Evolutionary conservation across 30 jellyfish, hydroid and myxozoan genomes (phyloP), one percentile per base, ranked within the genome.

Genomic region (Turritopsis dohrnii): DNA sequence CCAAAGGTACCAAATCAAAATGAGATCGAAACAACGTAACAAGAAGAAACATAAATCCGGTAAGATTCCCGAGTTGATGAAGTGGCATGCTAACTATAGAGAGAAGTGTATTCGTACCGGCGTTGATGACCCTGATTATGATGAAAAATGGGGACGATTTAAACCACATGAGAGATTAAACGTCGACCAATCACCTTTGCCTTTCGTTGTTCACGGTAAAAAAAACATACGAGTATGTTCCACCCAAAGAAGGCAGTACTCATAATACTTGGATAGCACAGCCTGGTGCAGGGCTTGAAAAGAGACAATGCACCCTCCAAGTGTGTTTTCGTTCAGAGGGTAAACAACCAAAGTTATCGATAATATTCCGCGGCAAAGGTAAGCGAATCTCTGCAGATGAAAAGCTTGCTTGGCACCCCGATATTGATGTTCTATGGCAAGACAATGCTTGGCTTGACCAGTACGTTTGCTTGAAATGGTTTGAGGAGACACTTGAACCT

Each of bases 311-410:
- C n/a, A n/a, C n/a, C n/a, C n/a, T n/a, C n/a, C 94, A 86, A 69
- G 71, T 86, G n/a, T 30, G 65, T 26, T 81, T 86, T 81, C 31
- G 86, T 28, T 84, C 95, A 72, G 84, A n/a, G 28, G 89, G 94
- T n/a, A 54, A 81, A 81, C 89, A 83, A 88, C 89, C 95, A 72
- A 74, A 72, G 41, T 20, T 80, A 53, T 69, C 79, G 23, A 83
- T 86, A 87, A 86, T 81, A 25, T 86, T 81, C 87, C 66, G 95
- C 27, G 94, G 91, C 41, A 71, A 81, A 72, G 95, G 93, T 69
- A 30, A n/a, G n/a, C n/a, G 96, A 74, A 83, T 88, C 74, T 65
- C 65, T 81, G 73, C 54, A 20, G 87, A 71, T 79, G 95, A 88
- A 71, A 84, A 87, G 75, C 52, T 21, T 29, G 92, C 95, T 9